phyloP scores from a whole-genome alignment of 2,797 vertebrate genomes.

The Chelon auratus region DNA sequence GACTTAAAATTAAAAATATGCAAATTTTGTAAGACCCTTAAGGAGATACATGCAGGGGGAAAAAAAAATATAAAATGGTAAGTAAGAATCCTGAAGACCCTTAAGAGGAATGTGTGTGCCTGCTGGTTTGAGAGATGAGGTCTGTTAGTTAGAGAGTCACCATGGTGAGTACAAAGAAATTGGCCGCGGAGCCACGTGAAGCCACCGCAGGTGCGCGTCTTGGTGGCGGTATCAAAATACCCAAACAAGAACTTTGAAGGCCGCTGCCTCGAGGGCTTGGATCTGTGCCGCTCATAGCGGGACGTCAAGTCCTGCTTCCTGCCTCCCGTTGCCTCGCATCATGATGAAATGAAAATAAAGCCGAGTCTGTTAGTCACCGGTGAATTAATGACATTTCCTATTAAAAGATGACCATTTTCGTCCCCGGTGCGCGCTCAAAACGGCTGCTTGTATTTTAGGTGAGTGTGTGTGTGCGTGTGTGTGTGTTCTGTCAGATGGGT shows the following conservation, averaged over 20 bases:
- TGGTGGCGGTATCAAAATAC: conserved; percentile 49
- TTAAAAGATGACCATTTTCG: conserved; percentile 61
- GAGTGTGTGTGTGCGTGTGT: conserved; percentile 4
- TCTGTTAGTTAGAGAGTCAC: conserved; percentile 55
- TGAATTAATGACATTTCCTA: conserved; percentile 62
- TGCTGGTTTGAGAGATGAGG: conserved; percentile 26
- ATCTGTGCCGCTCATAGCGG: conserved; percentile 42
- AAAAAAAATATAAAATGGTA: not conserved
- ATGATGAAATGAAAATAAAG: conserved; percentile 58
- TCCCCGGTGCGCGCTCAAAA: conserved; percentile 20
- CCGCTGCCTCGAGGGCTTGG: conserved; percentile 26
- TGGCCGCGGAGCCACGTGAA: conserved; percentile 47
- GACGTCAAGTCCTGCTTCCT: conserved; percentile 45
- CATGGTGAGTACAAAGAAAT: conserved; percentile 64
- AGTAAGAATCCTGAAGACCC: not conserved
- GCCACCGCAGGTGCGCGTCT: conserved; percentile 50
- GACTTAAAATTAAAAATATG: too few relatives aligned
- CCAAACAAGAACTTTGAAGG: conserved; percentile 56
- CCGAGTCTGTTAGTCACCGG: conserved; percentile 50
- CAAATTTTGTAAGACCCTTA: not conserved
- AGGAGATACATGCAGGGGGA: not conserved
- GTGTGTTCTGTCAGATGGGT: conserved; percentile 66
- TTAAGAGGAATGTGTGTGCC: conserved; percentile 29
- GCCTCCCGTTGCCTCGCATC: conserved; percentile 47
- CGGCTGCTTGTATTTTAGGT: conserved; percentile 27